Evolutionary conservation across 2,113 vertebrate genomes (phyloP), one percentile per base, ranked within the genome.

Genomic region (Pachypanchax playfairii): DNA sequence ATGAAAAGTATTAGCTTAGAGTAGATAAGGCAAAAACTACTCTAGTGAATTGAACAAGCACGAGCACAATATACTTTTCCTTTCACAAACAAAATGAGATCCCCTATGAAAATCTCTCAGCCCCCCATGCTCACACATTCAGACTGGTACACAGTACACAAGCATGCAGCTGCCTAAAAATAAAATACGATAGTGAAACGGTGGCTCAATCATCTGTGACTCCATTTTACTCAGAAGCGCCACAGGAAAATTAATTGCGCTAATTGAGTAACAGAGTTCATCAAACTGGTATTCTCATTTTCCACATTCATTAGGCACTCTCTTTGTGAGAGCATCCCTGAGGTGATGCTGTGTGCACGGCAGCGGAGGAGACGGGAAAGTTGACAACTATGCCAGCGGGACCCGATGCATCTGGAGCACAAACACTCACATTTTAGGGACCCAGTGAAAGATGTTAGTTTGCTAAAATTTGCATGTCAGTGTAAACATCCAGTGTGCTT

Each of bases 241-340:
- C 93, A 89, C 85, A 91, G 90, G 94, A 91, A 95, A 96, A 96
- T 94, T 93, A 95, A 96, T 96, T 94, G 94, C 89, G 87, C 87
- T 97, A 95, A 96, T 96, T 95, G 88, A 89, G 85, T 92, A 89
- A 83, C 85, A 92, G 93, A 94, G 92, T 93, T 94, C 90, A 94
- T 94, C 93, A 94, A 93, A 93, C 91, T 93, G 91, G 86, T 89
- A 91, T 94, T 91, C 91, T 90, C 89, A 91, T 92, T 83, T 65
- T 93, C 87, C 93, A 90, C 93, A 94, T 93, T 93, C 93, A 93
- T 94, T 93, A 93, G 78, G 73, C 88, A 35, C 84, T 78, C 81
- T 81, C 90, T 88, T 82, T 80, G 84, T 69, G 83, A 82, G 82
- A 74, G 86, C 79, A 22, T 80, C 75, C 84, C 84, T 2, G 77